Evolutionary conservation across 2,888 invertebrate species (phyloP).

Genomic region (Meganola albula): DNA sequence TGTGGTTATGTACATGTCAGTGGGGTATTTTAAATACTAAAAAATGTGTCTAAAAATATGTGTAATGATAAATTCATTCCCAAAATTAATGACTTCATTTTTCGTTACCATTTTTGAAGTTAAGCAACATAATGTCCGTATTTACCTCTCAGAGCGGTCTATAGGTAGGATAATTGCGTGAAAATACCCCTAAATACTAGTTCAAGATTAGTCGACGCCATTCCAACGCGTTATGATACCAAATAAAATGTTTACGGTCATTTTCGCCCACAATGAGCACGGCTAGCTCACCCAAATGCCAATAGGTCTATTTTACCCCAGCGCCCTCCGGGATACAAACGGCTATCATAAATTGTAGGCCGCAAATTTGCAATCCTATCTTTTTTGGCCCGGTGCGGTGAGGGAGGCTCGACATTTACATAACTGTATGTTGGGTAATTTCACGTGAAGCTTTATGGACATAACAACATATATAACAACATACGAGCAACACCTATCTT

Average conservation of each 20-base stretch:
- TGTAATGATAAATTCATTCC: too few species aligned
- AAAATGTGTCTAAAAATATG: too few species aligned
- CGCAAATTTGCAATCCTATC: conserved; percentile 78
- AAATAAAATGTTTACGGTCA: conserved; percentile 77
- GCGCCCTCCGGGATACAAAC: conserved; percentile 53
- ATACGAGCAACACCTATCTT: too few species aligned
- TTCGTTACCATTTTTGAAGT: too few species aligned
- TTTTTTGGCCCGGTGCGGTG: conserved; percentile 63
- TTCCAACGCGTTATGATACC: conserved; percentile 62
- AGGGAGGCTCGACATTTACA: conserved; percentile 69
- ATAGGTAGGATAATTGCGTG: too few species aligned
- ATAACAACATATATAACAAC: conserved; percentile 46
- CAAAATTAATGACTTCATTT: too few species aligned
- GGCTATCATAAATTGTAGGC: conserved; percentile 74
- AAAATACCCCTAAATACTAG: conserved; percentile 66
- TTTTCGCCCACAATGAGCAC: conserved; percentile 67
- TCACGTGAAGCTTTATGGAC: conserved; percentile 60
- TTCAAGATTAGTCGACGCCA: conserved; percentile 69
- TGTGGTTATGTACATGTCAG: conserved; percentile 31
- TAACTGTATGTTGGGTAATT: conserved; percentile 69
- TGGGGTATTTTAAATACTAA: too few species aligned
- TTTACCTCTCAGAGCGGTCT: too few species aligned
- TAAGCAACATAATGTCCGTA: too few species aligned
- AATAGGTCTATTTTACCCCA: conserved; percentile 69
- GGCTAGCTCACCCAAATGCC: conserved; percentile 69